Base-by-base conservation (phyloP, 2,797 vertebrate species). In the Diglossa cyanea region DNA sequence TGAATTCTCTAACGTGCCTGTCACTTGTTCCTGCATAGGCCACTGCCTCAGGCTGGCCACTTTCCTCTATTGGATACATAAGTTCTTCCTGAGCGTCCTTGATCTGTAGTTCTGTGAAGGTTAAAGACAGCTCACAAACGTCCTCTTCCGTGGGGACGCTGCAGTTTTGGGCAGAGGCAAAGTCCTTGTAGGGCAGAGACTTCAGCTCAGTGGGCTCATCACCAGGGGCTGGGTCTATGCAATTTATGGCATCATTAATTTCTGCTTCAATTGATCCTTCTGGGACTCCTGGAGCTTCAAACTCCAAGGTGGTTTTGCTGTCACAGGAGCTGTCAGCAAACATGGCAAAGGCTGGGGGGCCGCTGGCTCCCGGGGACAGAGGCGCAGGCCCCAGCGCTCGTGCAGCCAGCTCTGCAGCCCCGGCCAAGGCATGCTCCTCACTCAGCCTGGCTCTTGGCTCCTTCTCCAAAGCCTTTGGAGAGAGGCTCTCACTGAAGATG, bases 31-130 rank as follows among this genome's bases (percentile, higher is more conserved):
- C 78, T 25, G 75, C 26, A 35, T 58, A 85, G 10, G 51, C 50
- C 53, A 55, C 13, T 39, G 74, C 81, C 51, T 95, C 94, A 48
- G 91, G 74, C 8, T 95, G 97, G 17, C 94, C 70, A 1, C 95
- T 98, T 94, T 98, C 97, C 82, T 98, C 97, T 58, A 94, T 73
- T 28, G 98, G 97, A 65, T 94, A 97, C 5, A 10, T 95, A 17
- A 98, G 87, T 26, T 74, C 94, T 65, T 97, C 70, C 9, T 60
- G 57, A 53, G 71, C 25, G 39, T 96, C 95, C 50, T 94, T 95
- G 80, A 97, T 66, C 7, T 91, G 84, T 23, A 96, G 71, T 50
- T 98, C 95, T 24, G 91, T 94, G 90, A 98, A 97, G 75, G 94
- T 97, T 80, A 91, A 94, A 25, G 97, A 93, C 19, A 95, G 68